Percentiles rank a stretch among this genome's conserved stretches.
Evolutionary conservation across 2,113 vertebrate genomes (phyloP).

Genomic region (Ictalurus furcatus): DNA sequence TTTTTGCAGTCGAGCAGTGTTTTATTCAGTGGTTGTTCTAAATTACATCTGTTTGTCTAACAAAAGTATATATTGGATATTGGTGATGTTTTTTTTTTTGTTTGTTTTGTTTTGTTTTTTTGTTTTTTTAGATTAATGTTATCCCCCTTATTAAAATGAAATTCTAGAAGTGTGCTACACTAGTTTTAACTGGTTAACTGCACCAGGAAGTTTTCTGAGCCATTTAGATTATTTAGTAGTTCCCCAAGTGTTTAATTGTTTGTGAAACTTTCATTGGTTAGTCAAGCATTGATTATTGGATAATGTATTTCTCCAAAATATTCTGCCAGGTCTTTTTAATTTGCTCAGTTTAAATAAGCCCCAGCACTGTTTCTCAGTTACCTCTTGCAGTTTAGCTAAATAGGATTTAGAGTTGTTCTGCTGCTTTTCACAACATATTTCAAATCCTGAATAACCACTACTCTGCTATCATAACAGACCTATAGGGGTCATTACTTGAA

Average conservation of each 20-base stretch:
- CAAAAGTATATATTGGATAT: slow-evolving; percentile 40
- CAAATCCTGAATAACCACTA: slow-evolving; percentile 42
- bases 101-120: not conserved
- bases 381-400: not conserved
- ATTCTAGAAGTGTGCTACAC: slow-evolving; percentile 4
- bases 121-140: not conserved
- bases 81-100: slow-evolving; percentile 28
- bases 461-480: slow-evolving; percentile 14
- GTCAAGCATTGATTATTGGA: not conserved
- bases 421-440: slow-evolving; percentile 16
- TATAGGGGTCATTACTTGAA: slow-evolving; percentile 55
- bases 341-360: not conserved
- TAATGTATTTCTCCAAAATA: not conserved
- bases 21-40: slow-evolving; percentile 64
- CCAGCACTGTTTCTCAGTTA: not conserved
- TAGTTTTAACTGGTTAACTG: slow-evolving; percentile 4
- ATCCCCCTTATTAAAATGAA: not conserved
- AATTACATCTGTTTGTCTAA: slow-evolving; percentile 59
- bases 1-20: slow-evolving; percentile 60
- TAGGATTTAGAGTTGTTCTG: slow-evolving; percentile 39
- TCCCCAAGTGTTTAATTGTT: slow-evolving; percentile 8
- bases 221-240: not conserved
- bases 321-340: not conserved
- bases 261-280: not conserved
- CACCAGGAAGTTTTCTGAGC: slow-evolving; percentile 22